phyloP scores from a whole-genome alignment of 1,140 invertebrate genomes.

The Eriosoma lanigerum region DNA sequence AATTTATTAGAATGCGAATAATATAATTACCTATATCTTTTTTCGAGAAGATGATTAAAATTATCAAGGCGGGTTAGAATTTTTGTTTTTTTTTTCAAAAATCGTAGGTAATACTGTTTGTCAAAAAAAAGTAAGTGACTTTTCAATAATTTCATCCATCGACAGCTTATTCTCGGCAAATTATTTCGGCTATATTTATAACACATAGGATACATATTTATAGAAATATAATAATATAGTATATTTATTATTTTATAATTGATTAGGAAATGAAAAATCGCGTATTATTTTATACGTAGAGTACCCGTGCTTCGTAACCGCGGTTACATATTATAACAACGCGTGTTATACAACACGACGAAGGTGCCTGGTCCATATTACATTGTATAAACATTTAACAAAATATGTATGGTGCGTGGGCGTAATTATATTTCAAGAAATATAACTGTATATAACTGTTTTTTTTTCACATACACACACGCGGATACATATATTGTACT shows the following conservation, averaged over 20 bases:
- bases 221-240: no score
- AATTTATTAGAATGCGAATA: no score
- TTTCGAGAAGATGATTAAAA: no score
- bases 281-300: background rate
- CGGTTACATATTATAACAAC: constrained; percentile 11
- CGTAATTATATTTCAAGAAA: constrained; percentile 31
- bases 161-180: no score
- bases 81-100: no score
- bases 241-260: constrained; percentile 8
- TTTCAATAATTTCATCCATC: no score
- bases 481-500: background rate
- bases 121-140: no score
- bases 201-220: no score
- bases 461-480: constrained; percentile 22
- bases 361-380: background rate
- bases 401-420: background rate
- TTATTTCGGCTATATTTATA: no score
- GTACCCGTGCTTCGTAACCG: constrained; percentile 45
- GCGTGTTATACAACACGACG: constrained; percentile 1
- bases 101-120: no score
- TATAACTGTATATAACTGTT: background rate
- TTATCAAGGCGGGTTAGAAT: no score
- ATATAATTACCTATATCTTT: no score
- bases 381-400: background rate
- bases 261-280: constrained; percentile 21